A percentile compares a stretch with the other conserved stretches of the same genome.
phyloP scores from a whole-genome alignment of 2,888 invertebrate species.

The Toxonevra muliebris region DNA sequence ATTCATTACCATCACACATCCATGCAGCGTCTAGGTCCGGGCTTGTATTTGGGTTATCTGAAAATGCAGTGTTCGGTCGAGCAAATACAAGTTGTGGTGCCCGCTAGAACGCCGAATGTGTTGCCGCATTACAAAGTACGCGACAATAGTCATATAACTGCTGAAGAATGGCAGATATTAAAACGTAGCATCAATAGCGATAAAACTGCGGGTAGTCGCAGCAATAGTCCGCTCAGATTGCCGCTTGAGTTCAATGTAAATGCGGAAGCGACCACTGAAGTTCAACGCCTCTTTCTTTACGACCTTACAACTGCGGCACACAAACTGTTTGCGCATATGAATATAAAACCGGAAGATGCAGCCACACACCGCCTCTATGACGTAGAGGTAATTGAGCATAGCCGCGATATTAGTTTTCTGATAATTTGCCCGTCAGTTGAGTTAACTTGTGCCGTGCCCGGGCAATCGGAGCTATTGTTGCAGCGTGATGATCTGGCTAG shows the following conservation, averaged over 20 bases:
- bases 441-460: slow-evolving; percentile 89
- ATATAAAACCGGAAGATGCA: slow-evolving; percentile 76
- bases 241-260: slow-evolving; percentile 60
- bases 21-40: slow-evolving; percentile 81
- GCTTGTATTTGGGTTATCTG: slow-evolving; percentile 94
- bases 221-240: slow-evolving; percentile 45
- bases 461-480: slow-evolving; percentile 84
- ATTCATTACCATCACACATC: slow-evolving; percentile 75
- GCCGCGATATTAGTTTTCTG: slow-evolving; percentile 88
- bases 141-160: slow-evolving; percentile 95
- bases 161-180: slow-evolving; percentile 95
- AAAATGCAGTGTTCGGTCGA: slow-evolving; percentile 97
- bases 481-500: slow-evolving; percentile 87
- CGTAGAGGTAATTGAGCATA: slow-evolving; percentile 92
- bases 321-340: slow-evolving; percentile 82
- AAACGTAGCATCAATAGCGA: slow-evolving; percentile 66
- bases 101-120: slow-evolving; percentile 91
- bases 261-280: slow-evolving; percentile 72
- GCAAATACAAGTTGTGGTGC: slow-evolving; percentile 91
- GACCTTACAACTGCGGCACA: slow-evolving; percentile 79
- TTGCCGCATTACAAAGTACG: slow-evolving; percentile 92
- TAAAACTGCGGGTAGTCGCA: slow-evolving; percentile 22
- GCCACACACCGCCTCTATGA: slow-evolving; percentile 86
- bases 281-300: slow-evolving; percentile 82
- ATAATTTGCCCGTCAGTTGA: slow-evolving; percentile 93